phyloP scores from a whole-genome alignment of 2,797 vertebrate genomes.

The Varecia variegata region DNA sequence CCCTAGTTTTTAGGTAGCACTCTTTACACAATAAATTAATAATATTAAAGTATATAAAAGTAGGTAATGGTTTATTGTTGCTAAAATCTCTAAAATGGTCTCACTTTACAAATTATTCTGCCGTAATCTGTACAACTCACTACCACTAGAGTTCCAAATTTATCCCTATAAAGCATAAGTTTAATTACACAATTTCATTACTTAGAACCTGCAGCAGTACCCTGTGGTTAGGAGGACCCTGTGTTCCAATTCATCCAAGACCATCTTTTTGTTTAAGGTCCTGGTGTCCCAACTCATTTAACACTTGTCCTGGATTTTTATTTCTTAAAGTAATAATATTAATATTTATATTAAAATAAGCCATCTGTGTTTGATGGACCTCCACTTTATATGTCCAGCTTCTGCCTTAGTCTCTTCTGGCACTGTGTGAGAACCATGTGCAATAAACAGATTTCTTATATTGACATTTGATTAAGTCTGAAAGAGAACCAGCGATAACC shows the following conservation, averaged over 20 bases:
- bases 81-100: background rate
- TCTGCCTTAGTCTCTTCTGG: background rate
- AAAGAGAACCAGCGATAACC: background rate
- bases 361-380: background rate
- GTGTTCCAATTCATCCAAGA: background rate
- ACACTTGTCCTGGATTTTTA: background rate
- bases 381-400: background rate
- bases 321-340: background rate
- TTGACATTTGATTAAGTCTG: slow-evolving; percentile 12
- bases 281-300: background rate
- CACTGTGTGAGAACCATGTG: background rate
- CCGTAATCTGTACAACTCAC: background rate
- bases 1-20: background rate
- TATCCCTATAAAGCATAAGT: background rate
- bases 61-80: background rate
- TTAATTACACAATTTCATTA: background rate
- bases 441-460: background rate
- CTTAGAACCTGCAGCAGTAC: background rate
- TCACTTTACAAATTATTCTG: background rate
- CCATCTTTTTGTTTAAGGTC: background rate
- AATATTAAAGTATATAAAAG: background rate
- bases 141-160: background rate
- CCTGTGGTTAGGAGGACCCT: background rate
- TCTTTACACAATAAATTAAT: background rate
- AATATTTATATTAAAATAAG: background rate